Evolutionary conservation across 2,888 invertebrate genomes (phyloP), one percentile per base, ranked within the genome.

Genomic region (Linhomoeus sp.): DNA sequence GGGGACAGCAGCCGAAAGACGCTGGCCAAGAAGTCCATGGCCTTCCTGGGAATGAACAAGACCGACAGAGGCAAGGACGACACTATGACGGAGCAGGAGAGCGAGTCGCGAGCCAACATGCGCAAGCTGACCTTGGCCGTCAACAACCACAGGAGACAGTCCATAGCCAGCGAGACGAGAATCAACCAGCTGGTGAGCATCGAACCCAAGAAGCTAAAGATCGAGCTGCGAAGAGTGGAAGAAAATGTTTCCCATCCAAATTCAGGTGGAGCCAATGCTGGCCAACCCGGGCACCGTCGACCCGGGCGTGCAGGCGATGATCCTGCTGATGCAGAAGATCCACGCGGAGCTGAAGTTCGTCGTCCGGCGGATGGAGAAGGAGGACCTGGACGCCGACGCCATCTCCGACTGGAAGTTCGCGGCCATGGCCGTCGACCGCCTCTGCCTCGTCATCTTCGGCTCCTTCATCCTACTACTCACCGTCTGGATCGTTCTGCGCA

Each of bases 301-400:
- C 38, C 56, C 57, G 7, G 57, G 52, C 1, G 51, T 56, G 40
- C 58, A 59, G 41, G 57, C 57, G 1, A 54, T 59, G 43, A 51
- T 60, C 15, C 45, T 58, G 3, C 41, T 57, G 17, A 48, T 60
- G 23, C 54, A 58, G 45, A 48, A 55, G 9, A 54, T 58, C 20
- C 53, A 58, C 41, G 49, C 50, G 7, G 58, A 59, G 43, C 40
- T 60, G 20, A 51, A 55, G 40, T 52, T 12, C 45, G 50, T 51
- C 26, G 44, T 36, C 9, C 42, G 49, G 20, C 54, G 56, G 45
- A 49, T 61, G 43, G 56, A 57, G 35, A 56, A 58, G 20, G 58
- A 60, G 15, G 61, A 63, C 41, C 54, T 56, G 23, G 60, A 61
- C 46, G 56, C 57, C 24, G 61, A 62, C 12, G 52, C 55, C 14